Conservation (phyloP, 2,113 vertebrate genomes). For the Prionailurus viverrinus region DNA sequence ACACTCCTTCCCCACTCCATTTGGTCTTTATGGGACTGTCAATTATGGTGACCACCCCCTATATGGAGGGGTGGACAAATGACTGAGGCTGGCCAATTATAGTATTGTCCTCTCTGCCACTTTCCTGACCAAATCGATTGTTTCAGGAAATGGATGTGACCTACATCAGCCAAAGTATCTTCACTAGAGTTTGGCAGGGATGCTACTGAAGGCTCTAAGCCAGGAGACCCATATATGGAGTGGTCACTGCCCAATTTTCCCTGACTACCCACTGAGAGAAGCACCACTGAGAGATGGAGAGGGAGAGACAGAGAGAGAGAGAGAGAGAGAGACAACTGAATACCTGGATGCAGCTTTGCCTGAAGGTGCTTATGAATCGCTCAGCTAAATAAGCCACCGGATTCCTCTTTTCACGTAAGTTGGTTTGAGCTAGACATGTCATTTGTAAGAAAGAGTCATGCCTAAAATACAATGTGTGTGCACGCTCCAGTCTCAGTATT, state of each 20-base stretch:
- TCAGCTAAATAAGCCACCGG: background rate
- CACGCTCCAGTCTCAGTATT: background rate
- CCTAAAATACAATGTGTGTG: background rate
- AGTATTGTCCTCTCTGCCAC: background rate
- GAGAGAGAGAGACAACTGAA: background rate
- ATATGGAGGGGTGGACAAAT: background rate
- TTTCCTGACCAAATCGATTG: background rate
- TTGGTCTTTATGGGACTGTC: background rate
- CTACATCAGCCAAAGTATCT: background rate
- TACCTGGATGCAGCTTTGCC: background rate
- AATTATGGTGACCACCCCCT: background rate
- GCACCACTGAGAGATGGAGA: background rate
- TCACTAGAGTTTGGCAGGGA: background rate
- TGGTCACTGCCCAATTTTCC: background rate
- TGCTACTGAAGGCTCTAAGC: background rate
- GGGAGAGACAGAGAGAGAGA: background rate
- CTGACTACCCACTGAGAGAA: background rate
- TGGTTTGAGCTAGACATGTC: background rate
- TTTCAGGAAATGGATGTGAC: background rate
- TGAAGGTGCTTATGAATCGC: background rate
- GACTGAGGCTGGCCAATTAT: background rate
- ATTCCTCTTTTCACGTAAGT: background rate
- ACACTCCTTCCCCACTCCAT: background rate
- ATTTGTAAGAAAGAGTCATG: background rate
- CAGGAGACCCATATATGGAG: background rate